Evolutionary conservation across 2,113 vertebrate species (phyloP).

Genomic region (Dermatemys mawii): DNA sequence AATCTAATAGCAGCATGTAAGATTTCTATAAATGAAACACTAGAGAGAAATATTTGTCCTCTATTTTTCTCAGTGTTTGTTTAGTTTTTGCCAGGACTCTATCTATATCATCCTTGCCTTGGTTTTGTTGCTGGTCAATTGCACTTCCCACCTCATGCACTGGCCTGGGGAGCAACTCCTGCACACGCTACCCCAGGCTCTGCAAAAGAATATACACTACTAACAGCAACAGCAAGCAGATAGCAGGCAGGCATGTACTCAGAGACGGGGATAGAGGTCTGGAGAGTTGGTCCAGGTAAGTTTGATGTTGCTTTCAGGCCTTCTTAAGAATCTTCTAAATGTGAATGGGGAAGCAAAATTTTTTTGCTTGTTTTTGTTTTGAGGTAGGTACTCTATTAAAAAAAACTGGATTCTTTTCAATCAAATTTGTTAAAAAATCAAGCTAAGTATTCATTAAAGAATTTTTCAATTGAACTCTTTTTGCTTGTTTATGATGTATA

Average conservation of each 20-base stretch:
- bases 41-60: background rate
- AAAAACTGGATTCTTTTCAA: background rate
- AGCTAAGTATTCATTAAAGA: background rate
- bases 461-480: background rate
- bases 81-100: background rate
- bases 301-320: background rate
- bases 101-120: background rate
- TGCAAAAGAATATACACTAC: background rate
- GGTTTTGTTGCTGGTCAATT: background rate
- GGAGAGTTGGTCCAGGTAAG: background rate
- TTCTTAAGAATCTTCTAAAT: background rate
- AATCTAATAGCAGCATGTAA: background rate
- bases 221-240: background rate
- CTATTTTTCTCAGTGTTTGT: background rate
- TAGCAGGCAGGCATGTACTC: background rate
- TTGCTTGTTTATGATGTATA: background rate
- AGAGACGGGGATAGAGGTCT: background rate
- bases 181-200: background rate
- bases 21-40: background rate
- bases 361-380: background rate
- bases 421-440: background rate
- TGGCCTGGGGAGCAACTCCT: background rate
- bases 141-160: background rate
- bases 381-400: background rate
- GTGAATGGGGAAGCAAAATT: background rate